Evolutionary conservation across 2,797 vertebrate species (phyloP), one percentile per base, ranked within the genome.

Genomic region (Schizothorax lantsangensis): DNA sequence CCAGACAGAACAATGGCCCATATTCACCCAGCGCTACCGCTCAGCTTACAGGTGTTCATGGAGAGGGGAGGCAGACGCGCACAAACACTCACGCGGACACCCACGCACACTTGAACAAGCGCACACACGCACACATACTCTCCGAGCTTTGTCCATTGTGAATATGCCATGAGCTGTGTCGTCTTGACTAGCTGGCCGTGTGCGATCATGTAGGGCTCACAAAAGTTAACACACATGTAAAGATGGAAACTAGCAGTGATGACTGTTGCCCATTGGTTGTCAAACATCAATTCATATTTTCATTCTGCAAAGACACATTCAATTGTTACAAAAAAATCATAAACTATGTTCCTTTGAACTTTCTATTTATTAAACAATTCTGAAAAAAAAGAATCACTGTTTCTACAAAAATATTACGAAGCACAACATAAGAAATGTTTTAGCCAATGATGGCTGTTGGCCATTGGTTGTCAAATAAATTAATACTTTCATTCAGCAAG

Each of bases 31-130:
- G 75, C 90, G 89, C 92, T 81, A 79, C 79, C 77, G 94, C 95
- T 96, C 95, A 92, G 95, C 94, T 97, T 95, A 96, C 97, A 97
- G 97, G 97, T 96, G 96, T 94, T 93, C 94, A 92, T 95, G 95
- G 91, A 94, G 95, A 94, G 94, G 96, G 91, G 95, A 93, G 93
- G 90, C 89, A 89, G 87, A 87, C 84, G 87, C 86, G 83, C 88
- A 79, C 90, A 89, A 68, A 86, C 80, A 85, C 87, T 77, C 80
- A 69, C 74, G 19, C 68, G 72, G 69, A 71, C 75, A 83, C 83
- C 84, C 73, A 87, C 72, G 17, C 68, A 26, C 30, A 75, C 79
- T 85, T 79, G 84, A 79, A 82, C 14, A 7, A 80, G 57, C 83
- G 40, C 75, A 69, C 77, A 84, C 66, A 78, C 23, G 17, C 85